Evolutionary conservation across 1,140 invertebrate genomes (phyloP), one percentile per base, ranked within the genome.

Genomic region (Papilio aristodemus): DNA sequence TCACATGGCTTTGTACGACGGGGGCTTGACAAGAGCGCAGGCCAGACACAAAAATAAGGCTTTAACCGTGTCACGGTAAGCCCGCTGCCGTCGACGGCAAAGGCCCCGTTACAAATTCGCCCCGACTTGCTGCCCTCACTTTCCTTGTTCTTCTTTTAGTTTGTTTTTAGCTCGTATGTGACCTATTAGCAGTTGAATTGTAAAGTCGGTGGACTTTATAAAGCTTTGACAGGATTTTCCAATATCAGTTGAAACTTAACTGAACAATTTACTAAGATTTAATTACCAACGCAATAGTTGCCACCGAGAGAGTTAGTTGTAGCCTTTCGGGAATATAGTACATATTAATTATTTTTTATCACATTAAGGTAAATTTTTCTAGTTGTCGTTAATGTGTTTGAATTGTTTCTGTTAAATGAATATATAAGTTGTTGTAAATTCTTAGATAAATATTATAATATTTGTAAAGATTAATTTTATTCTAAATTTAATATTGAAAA

Each of bases 11-110:
- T 91, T 91, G 89, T 89, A 79, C 84, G 85, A 83, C 84, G 81
- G 80, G 83, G 79, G 82, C 72, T 77, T 89, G 89, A 90, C 89
- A 89, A 85, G 87, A 86, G 85, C 79, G 80, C 82, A 79, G 83
- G 87, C 81, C 85, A 86, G 83, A 91, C 87, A 83, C 86, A 90
- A 91, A 91, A 91, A 91, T 91, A 89, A 87, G 86, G 89, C 89
- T 90, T 90, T 90, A 84, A 87, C 80, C 86, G 78, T 89, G 89
- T 91, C 89, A 91, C 80, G 78, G 86, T 90, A 90, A 91, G 86
- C 87, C 86, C 63, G 63, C 39, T 91, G 89, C 81, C 79, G 83
- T 79, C 85, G 89, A 90, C 89, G 86, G 86, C 86, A 91, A 91
- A 90, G 89, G 86, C 86, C 83, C 77, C 81, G 76, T 75, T 83